Evolutionary conservation across 2,113 vertebrate species (phyloP).

Genomic region (Xiphorhynchus elegans): DNA sequence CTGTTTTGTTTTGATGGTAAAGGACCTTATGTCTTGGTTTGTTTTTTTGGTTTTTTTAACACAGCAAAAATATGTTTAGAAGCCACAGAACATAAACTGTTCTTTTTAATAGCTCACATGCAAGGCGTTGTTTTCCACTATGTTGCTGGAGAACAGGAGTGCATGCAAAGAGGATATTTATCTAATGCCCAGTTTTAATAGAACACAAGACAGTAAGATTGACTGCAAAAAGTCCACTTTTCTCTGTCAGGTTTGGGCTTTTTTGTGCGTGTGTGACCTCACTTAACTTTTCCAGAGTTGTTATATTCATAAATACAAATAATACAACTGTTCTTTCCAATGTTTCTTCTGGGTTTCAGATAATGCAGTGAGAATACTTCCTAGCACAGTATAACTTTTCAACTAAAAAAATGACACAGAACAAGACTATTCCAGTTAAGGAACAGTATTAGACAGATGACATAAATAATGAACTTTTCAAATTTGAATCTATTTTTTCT

Average conservation of each 20-base stretch:
- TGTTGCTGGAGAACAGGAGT: neutral
- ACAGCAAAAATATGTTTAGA: neutral
- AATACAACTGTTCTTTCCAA: neutral
- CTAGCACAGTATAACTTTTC: neutral
- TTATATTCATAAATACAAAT: neutral
- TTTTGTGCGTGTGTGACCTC: neutral
- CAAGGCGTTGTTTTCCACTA: neutral
- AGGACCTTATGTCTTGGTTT: neutral
- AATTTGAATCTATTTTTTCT: neutral
- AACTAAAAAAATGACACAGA: neutral
- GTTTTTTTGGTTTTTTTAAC: neutral
- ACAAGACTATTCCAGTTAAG: neutral
- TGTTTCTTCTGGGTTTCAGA: neutral
- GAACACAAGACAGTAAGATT: neutral
- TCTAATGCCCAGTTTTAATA: neutral
- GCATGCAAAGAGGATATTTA: neutral
- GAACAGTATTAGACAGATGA: neutral
- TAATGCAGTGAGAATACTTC: neutral
- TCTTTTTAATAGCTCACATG: neutral
- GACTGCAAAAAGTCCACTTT: neutral
- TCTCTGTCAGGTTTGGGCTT: neutral
- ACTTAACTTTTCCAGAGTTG: neutral
- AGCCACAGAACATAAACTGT: neutral
- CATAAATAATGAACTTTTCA: neutral
- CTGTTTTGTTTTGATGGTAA: neutral